Conservation (phyloP, 2,888 invertebrate species). For the Synanthedon andrenaeformis region DNA sequence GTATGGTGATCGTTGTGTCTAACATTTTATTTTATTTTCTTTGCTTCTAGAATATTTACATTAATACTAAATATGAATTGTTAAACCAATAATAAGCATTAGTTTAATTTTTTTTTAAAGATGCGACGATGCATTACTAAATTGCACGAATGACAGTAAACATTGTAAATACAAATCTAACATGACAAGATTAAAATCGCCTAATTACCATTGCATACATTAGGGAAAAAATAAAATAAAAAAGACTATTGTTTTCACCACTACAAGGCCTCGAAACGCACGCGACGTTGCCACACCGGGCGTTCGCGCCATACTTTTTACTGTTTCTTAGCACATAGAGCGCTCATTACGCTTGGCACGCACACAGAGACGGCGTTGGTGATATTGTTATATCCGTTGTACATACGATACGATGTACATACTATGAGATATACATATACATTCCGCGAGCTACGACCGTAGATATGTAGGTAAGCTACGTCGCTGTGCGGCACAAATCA, state of each 20-base stretch:
- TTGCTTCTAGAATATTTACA: no score
- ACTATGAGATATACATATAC: constrained; percentile 63
- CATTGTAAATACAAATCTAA: not conserved
- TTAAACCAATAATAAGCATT: no score
- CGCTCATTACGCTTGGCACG: constrained; percentile 56
- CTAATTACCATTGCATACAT: constrained; percentile 9
- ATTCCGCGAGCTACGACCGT: constrained; percentile 53
- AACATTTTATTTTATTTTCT: no score
- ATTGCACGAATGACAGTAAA: no score
- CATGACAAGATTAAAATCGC: not conserved
- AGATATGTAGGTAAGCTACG: constrained; percentile 63
- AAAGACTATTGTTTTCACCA: constrained; percentile 63
- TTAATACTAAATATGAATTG: no score
- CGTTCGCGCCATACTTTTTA: constrained; percentile 72
- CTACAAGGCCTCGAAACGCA: constrained; percentile 52
- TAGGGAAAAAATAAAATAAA: constrained; percentile 20
- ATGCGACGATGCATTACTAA: no score
- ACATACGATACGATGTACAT: constrained; percentile 34
- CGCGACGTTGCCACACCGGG: constrained; percentile 59
- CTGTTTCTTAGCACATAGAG: constrained; percentile 71
- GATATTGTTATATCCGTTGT: constrained; percentile 55
- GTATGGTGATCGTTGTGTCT: no score
- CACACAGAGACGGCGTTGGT: constrained; percentile 21
- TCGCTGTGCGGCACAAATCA: constrained; percentile 51
- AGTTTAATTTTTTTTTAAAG: no score